Conservation (phyloP, 2,888 invertebrate species). For the Cephus pygmeus region DNA sequence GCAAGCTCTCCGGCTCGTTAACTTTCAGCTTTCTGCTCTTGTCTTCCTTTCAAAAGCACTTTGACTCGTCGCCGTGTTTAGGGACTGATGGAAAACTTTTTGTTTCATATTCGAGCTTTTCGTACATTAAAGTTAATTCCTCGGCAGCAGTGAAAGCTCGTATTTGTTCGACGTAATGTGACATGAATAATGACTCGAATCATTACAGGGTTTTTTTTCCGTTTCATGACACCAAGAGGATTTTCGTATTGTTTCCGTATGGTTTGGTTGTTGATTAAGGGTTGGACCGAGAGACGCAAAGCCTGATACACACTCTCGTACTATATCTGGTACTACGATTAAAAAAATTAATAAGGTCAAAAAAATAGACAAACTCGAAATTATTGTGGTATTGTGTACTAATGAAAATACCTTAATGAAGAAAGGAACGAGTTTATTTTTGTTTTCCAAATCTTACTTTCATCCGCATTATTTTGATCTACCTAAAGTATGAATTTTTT, state of each 20-base stretch:
- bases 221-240: background rate
- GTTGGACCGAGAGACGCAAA: background rate
- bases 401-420: background rate
- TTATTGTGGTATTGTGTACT: background rate
- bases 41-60: background rate
- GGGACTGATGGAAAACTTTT: background rate
- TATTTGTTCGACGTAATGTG: background rate
- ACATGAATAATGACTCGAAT: background rate
- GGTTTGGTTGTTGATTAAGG: background rate
- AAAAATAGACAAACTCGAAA: background rate
- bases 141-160: background rate
- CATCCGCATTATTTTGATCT: background rate
- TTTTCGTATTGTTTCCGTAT: background rate
- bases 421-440: background rate
- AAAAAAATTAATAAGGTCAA: background rate
- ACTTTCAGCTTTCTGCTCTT: background rate
- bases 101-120: background rate
- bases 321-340: background rate
- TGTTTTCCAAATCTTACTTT: background rate
- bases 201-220: background rate
- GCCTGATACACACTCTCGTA: background rate
- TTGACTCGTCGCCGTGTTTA: background rate
- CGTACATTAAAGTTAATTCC: background rate
- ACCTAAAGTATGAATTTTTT: background rate
- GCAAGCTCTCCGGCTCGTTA: background rate